Conservation (phyloP, 2,113 vertebrate genomes). For the Megatriorchis doriae region DNA sequence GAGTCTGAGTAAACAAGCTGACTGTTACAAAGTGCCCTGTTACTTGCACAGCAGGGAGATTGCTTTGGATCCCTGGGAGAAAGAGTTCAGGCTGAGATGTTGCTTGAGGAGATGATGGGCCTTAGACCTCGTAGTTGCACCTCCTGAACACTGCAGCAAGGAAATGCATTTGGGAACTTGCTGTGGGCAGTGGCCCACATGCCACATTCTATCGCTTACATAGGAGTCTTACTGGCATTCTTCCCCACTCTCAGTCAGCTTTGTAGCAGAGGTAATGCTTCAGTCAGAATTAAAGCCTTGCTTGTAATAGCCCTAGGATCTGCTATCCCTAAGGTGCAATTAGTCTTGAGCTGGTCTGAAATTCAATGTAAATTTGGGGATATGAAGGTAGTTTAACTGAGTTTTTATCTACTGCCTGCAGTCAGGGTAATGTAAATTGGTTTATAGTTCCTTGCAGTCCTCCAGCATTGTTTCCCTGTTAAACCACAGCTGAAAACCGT, state of each 20-base stretch:
- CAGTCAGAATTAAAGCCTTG: neutral
- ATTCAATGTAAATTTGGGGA: neutral
- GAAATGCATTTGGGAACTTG: neutral
- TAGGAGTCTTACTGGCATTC: neutral
- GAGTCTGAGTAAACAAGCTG: neutral
- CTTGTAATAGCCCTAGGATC: neutral
- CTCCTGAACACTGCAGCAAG: neutral
- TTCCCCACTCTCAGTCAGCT: neutral
- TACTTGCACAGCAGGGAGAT: neutral
- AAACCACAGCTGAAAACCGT: neutral
- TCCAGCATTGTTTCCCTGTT: neutral
- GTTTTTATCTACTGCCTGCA: neutral
- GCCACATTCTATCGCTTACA: rapidly evolving
- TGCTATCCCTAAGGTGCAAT: neutral
- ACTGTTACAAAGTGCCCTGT: neutral
- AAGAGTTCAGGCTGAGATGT: neutral
- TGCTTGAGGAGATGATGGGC: neutral
- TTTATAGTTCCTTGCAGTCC: neutral
- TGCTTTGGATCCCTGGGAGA: neutral
- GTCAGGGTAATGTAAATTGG: neutral
- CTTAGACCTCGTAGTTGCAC: neutral
- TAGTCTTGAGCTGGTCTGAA: neutral
- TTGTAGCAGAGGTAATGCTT: neutral
- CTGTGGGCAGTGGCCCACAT: rapidly evolving
- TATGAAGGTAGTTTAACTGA: neutral